Conservation (phyloP, 2,797 vertebrate species). For the Nannoperca australis region DNA sequence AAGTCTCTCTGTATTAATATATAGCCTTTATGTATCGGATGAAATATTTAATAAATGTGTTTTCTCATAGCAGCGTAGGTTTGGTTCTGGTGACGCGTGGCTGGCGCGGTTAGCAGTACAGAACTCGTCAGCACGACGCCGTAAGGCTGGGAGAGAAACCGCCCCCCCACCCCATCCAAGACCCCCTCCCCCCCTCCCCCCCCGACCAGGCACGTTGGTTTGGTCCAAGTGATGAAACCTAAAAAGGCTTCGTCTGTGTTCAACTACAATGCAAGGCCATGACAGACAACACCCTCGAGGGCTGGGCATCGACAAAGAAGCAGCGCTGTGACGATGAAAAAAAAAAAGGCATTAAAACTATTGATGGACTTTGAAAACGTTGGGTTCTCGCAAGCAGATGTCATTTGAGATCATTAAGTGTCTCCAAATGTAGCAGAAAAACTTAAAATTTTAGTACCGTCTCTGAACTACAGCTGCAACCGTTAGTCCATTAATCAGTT, state of each 20-base stretch:
- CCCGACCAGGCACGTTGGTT: conserved; percentile 79
- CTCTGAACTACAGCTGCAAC: background rate
- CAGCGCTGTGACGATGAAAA: background rate
- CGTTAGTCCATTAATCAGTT: background rate
- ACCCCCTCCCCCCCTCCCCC: background rate
- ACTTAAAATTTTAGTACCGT: background rate
- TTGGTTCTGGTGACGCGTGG: conserved; percentile 65
- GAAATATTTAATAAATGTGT: conserved; percentile 57
- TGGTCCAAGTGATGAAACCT: conserved; percentile 71
- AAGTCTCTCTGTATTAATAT: conserved; percentile 51
- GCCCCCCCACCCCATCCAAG: background rate
- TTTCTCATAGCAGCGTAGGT: conserved; percentile 79
- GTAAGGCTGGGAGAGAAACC: conserved; percentile 28
- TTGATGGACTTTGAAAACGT: background rate
- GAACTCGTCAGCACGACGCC: conserved; percentile 38
- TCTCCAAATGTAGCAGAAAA: background rate
- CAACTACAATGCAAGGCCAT: conserved; percentile 32
- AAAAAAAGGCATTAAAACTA: conserved; percentile 5
- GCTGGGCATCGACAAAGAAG: conserved; percentile 12
- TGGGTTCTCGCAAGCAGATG: background rate
- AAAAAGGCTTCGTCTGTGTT: conserved; percentile 45
- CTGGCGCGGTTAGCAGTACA: conserved; percentile 53
- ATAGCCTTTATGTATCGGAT: conserved; percentile 44
- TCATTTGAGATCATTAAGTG: background rate
- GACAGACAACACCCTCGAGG: background rate